Evolutionary conservation across 2,888 invertebrate species (phyloP).

Genomic region (Drosophila multiciliata): DNA sequence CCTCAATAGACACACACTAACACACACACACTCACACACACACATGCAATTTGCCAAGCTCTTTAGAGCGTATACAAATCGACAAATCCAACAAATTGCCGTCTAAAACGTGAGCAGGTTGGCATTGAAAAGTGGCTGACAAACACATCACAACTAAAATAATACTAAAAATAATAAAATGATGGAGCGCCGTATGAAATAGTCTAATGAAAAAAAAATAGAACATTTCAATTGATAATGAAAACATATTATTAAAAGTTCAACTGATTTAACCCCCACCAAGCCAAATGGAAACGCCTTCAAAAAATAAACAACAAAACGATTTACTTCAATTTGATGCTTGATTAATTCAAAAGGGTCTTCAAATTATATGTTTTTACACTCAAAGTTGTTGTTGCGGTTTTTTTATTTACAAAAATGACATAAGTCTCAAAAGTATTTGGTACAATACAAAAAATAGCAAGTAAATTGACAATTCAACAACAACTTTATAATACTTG

Average conservation of each 20-base stretch:
- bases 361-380: conserved; percentile 5
- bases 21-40: neutral
- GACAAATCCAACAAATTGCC: conserved; percentile 69
- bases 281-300: conserved; percentile 60
- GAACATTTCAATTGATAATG: conserved; percentile 76
- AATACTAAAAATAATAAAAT: conserved; percentile 13
- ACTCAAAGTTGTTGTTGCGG: neutral
- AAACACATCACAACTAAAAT: conserved; percentile 41
- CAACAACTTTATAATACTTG: conserved; percentile 19
- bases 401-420: conserved; percentile 33
- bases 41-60: conserved; percentile 64
- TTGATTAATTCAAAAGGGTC: conserved; percentile 16
- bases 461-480: neutral
- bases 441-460: conserved; percentile 3
- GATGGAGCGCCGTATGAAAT: conserved; percentile 41
- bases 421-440: conserved; percentile 60
- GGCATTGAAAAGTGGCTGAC: conserved; percentile 69
- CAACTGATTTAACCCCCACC: conserved; percentile 66
- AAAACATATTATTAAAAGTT: conserved; percentile 73
- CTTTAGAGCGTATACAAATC: conserved; percentile 67
- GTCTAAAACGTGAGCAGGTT: conserved; percentile 69
- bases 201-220: conserved; percentile 3
- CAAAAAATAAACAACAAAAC: conserved; percentile 29
- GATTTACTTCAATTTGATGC: conserved; percentile 28
- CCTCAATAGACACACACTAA: conserved; percentile 15